Evolutionary conservation across 2,113 vertebrate genomes (phyloP).

Genomic region (Fulica atra): DNA sequence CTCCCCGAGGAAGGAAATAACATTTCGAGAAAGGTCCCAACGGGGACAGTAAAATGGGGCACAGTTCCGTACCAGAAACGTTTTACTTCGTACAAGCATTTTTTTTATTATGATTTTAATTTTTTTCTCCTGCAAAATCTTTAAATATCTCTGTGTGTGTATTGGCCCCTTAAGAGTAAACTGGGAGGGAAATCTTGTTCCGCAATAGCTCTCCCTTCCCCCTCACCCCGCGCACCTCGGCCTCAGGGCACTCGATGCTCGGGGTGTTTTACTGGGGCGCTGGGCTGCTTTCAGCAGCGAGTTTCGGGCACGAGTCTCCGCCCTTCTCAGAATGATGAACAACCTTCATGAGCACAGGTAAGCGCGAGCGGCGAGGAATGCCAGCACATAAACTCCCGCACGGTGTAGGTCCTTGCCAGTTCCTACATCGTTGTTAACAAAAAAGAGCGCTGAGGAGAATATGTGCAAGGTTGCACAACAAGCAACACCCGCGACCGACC

Average conservation of each 20-base stretch:
- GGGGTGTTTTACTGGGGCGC: rapidly evolving
- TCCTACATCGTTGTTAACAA: neutral
- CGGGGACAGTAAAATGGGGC: rapidly evolving
- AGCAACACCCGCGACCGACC: too few relatives aligned
- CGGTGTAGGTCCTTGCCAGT: rapidly evolving
- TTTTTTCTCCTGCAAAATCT: neutral
- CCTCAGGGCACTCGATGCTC: neutral
- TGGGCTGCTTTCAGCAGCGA: neutral
- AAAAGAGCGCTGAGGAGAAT: rapidly evolving
- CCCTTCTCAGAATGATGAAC: neutral
- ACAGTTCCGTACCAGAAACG: rapidly evolving
- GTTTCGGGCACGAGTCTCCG: rapidly evolving
- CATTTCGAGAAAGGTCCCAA: neutral
- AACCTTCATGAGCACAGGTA: neutral
- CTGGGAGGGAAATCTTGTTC: neutral
- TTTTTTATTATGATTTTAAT: too few relatives aligned
- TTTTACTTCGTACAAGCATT: rapidly evolving
- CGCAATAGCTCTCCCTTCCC: neutral
- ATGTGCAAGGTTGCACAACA: rapidly evolving
- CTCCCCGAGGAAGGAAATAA: neutral
- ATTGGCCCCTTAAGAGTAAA: rapidly evolving
- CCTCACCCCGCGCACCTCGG: rapidly evolving
- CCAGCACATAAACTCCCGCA: rapidly evolving
- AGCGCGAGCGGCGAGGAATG: rapidly evolving
- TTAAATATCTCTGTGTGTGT: rapidly evolving